Conservation (phyloP, 2,888 invertebrate genomes). For the Mythimna lalbum region DNA sequence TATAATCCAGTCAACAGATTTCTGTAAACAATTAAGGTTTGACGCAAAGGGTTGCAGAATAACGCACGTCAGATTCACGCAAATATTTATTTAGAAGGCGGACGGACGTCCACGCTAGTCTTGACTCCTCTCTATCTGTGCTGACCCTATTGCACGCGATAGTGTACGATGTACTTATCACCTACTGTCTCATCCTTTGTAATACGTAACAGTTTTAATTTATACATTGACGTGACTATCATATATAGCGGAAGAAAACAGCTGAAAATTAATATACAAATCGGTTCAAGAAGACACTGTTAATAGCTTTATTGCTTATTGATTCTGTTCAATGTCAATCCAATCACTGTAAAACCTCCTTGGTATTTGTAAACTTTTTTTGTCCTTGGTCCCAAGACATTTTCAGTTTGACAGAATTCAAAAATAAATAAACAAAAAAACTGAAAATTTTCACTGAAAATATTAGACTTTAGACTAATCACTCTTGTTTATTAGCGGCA, state of each 20-base stretch:
- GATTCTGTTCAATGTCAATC: constrained; percentile 6
- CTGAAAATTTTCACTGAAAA: background rate
- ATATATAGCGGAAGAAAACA: constrained; percentile 42
- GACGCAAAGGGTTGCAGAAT: constrained; percentile 9
- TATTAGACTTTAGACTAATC: background rate
- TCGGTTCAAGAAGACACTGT: background rate
- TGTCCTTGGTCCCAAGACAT: constrained; percentile 6
- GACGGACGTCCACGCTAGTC: constrained; percentile 68
- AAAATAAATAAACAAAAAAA: constrained; percentile 1
- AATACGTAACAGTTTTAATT: constrained; percentile 57
- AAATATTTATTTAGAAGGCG: constrained; percentile 67
- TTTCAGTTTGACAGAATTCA: constrained; percentile 16
- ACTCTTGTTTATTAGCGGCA: background rate
- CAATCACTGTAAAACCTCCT: constrained; percentile 9
- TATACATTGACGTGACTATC: constrained; percentile 26
- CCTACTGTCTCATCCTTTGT: constrained; percentile 57
- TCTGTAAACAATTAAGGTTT: constrained; percentile 22
- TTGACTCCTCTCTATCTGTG: constrained; percentile 75
- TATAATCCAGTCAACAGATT: constrained; percentile 8
- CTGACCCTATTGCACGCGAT: constrained; percentile 78
- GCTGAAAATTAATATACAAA: background rate
- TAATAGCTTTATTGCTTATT: background rate
- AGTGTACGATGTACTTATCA: constrained; percentile 55
- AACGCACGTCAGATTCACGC: constrained; percentile 50
- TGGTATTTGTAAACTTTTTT: constrained; percentile 8